Base-by-base conservation (phyloP, 2,113 vertebrate genomes). In the Spilogale gracilis region DNA sequence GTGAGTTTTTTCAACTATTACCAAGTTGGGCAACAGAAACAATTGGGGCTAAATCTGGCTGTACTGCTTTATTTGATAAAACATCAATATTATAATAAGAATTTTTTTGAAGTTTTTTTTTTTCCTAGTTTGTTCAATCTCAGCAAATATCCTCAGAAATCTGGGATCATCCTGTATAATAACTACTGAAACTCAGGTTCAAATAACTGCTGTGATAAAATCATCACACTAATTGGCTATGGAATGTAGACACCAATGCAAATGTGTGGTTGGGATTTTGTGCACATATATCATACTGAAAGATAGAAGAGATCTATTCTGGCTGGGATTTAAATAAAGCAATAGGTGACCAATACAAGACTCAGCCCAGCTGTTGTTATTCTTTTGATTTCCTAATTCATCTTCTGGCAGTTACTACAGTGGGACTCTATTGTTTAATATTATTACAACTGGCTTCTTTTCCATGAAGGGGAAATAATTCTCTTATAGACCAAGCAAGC, bases 301-400 rank as follows among this genome's bases (percentile, higher is more conserved):
- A 96, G 45, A 63, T 2, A 45, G 50, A 73, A 67, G 21, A 74
- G 65, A 95, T 50, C 20, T 20, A 3, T 79, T 85, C 61, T 89
- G 92, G 71, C 90, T 86, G 88, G 50, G 67, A 94, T 80, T 60
- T 90, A 87, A 56, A 12, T 17, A 92, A 86, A 96, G 84, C 45
- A 32, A 96, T 80, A 93, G 92, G 95, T 98, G 97, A 96, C 84
- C 96, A 96, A 83, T 52, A 76, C 27, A 63, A 90, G 83, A 94
- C 52, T 30, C 56, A 96, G 32, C 80, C 85, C 81, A 96, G 95
- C 90, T 97, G 81, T 45, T 97, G 94, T 96, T 96, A 87, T 96
- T 94, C 82, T 97, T 97, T 86, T 95, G 95, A 97, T 96, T 98
- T 97, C 97, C 73, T 95, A 94, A 97, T 89, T 97, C 92, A 48